Conservation (phyloP, 2,113 vertebrate species). For the Rissa tridactyla region DNA sequence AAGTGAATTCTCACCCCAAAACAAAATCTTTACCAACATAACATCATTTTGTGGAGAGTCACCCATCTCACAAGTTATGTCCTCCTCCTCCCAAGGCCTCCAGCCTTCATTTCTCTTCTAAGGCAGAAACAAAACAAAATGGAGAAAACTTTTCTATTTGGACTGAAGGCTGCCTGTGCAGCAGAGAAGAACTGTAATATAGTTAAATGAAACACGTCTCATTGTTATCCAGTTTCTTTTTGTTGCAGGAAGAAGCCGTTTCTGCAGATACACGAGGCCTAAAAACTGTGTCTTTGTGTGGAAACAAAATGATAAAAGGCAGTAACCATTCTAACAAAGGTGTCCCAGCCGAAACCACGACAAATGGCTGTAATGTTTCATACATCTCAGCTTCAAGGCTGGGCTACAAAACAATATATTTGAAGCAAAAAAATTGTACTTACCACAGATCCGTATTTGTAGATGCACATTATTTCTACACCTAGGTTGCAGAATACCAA, state of each 20-base stretch:
- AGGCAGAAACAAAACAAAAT: not conserved
- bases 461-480: slow-evolving; percentile 97
- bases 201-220: not conserved
- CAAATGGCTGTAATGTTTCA: not conserved
- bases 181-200: not conserved
- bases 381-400: not conserved
- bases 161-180: not conserved
- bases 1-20: not conserved
- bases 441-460: slow-evolving; percentile 96
- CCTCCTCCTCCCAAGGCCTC: not conserved
- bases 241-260: not conserved
- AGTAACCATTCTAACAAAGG: not conserved
- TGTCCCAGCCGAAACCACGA: not conserved
- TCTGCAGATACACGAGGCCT: not conserved
- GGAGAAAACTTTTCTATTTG: not conserved
- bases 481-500: slow-evolving; percentile 78
- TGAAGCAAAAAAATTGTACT: slow-evolving; percentile 65
- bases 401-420: not conserved
- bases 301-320: not conserved
- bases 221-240: not conserved
- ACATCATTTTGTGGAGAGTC: not conserved
- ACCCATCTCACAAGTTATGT: not conserved
- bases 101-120: not conserved
- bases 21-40: not conserved
- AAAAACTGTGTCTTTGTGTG: not conserved